Evolutionary conservation across 1,140 invertebrate species (phyloP), one percentile per base, ranked within the genome.

Genomic region (Fragariocoptes setiger): DNA sequence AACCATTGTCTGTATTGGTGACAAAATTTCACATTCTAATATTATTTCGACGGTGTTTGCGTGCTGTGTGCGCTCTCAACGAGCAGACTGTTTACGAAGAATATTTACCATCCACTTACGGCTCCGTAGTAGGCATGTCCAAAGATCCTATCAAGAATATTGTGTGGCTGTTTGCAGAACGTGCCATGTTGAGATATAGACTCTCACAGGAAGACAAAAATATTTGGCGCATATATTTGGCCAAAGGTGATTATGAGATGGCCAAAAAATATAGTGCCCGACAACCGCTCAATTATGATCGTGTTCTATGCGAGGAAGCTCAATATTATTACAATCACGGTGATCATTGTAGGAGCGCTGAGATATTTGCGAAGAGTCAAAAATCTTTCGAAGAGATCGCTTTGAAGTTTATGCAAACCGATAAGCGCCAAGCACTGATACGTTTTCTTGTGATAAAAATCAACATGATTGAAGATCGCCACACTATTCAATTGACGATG

Each of bases 351-450:
- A 67, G 71, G 47, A 83, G 80, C 57, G 86, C 85, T 0, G 59
- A 71, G 44, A 68, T 76, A 42, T 92, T 75, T 58, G 79, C 85
- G 0, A 68, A 79, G 50, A 83, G 79, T 0, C 68, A 76, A 49
- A 72, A 71, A n/a, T 77, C 78, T 13, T 92, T 94, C 58, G 85
- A 92, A 62, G 77, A 82, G 53, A 69, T 92, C 18, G 76, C 79
- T 25, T 61, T 94, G 0, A 90, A 90, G 56, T 90, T 92, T 57
- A 63, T 92, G 38, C 66, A 77, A 57, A 62, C 73, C 3, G 65
- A 72, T 40, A 65, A 88, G 53, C 71, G 76, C 42, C 67, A 76
- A 51, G 75, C 83, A 1, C 58, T 95, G 20, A 78, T 82, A 58
- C 69, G 70, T 15, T 90, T 80, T 54, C 58, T 94, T 5, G 63